phyloP scores from a whole-genome alignment of 2,888 invertebrate genomes.

The Pteria penguin region DNA sequence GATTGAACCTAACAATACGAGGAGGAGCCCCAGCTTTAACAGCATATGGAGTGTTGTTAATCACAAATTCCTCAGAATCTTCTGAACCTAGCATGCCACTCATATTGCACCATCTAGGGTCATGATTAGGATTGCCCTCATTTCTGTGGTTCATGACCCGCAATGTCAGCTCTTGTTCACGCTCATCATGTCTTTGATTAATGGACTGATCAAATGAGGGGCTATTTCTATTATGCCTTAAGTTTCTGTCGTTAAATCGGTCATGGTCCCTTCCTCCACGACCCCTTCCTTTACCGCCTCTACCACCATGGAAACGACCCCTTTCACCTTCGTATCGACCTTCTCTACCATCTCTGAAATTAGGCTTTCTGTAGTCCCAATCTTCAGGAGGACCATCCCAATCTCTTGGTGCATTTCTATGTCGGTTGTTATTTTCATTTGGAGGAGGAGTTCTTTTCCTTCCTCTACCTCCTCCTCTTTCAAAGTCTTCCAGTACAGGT shows the following conservation, averaged over 20 bases:
- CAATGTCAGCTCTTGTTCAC: background rate
- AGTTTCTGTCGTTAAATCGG: background rate
- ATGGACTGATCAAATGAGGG: background rate
- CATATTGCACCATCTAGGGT: constrained; percentile 66
- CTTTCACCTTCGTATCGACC: background rate
- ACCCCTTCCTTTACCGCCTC: constrained; percentile 12
- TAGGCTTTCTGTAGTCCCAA: constrained; percentile 1
- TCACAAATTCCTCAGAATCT: constrained; percentile 71
- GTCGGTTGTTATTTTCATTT: background rate
- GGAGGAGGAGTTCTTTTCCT: background rate
- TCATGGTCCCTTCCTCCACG: constrained; percentile 17
- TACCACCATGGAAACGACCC: constrained; percentile 4
- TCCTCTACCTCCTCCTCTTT: background rate
- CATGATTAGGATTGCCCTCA: constrained; percentile 17
- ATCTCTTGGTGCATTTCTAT: constrained; percentile 12
- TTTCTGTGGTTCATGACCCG: background rate
- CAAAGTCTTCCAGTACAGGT: background rate
- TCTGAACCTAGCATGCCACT: constrained; percentile 59
- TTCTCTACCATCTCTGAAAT: constrained; percentile 22
- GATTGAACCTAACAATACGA: constrained; percentile 50
- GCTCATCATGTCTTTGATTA: background rate
- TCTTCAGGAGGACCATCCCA: constrained; percentile 6
- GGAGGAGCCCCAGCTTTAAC: constrained; percentile 65
- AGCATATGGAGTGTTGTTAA: constrained; percentile 72
- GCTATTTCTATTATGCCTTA: background rate